Base-by-base conservation (phyloP, 2,888 invertebrate genomes). In the Trichopria drosophilae region DNA sequence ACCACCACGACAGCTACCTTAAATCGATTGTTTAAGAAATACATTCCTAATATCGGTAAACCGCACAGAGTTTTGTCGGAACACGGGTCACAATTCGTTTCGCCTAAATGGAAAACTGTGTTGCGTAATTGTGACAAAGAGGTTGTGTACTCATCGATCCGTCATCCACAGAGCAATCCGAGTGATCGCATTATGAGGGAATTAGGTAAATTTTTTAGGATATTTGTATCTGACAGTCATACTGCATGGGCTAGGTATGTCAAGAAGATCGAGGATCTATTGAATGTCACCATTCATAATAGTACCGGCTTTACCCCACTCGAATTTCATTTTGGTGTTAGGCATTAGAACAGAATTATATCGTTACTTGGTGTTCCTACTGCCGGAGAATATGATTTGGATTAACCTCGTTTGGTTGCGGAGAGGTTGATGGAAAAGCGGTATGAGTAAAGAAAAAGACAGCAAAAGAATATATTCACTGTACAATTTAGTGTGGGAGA, bases 31-130 rank as follows among this genome's bases (percentile, higher is more conserved):
- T 4, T 16, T 10, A 13, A 34, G 1, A 29, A 48, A 6, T 48
- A 48, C 6, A 9, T 41, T 19, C 34, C 26, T 2, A 34, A 34
- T 26, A n/a, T 18, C 10, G 41, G 26, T 2, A 41, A 26, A 26
- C 41, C 41, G 5, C 16, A 3, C 2, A 34, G 19, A 9, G 19
- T 48, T 6, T 26, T 41, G 4, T 34, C 41, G 3, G 48, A 48
- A n/a, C 40, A 48, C 5, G 41, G 41, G 2, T 28, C 41, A 2
- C 47, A 48, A 26, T 48, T 48, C 13, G 35, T 34, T 1, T 35
- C 34, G 2, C 6, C 6, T 5, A 34, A 41, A 16, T 48, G 41
- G 34, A 4, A 4, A 1, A 9, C 24, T 1, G 9, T 6, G 4
- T 28, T 47, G 4, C n/a, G n/a, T n/a, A n/a, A n/a, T n/a, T n/a